Evolutionary conservation across 2,888 invertebrate genomes (phyloP), one percentile per base, ranked within the genome.

Genomic region (Phragmatobia fuliginosa): DNA sequence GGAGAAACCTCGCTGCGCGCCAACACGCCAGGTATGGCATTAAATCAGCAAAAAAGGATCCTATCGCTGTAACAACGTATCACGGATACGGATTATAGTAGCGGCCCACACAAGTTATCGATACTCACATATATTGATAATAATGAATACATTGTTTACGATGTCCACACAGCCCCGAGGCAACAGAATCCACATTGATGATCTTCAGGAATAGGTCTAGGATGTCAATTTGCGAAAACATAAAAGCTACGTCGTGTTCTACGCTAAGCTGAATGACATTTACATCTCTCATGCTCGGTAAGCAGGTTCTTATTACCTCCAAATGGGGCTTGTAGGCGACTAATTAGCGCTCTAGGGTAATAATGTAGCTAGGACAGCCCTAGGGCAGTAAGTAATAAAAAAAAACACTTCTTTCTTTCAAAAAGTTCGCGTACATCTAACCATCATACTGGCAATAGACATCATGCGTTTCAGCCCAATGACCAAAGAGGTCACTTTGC

Each of bases 21-120:
- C 96, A 96, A 95, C 97, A 93, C 90, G 97, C 97, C 94, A 97
- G 92, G 88, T 95, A 96, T 75, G 97, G 96, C 89, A 96, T 94
- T 93, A 97, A 93, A 92, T 97, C 97, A 91, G 96, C 94, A 89
- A 96, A 94, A 94, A 96, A 96, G 87, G 96, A 96, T 87, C 95
- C 88, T 87, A 97, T 83, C 88, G 97, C 97, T 97, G 97, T 88
- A 96, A 96, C 95, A 96, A 94, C 87, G 88, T 88, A 65, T 87
- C 89, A 86, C 74, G 81, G 79, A 83, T 78, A 81, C 80, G 80
- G 70, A 71, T 70, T 78, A 83, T 80, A 83, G 76, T 81, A 78
- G 71, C 73, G 67, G 65, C 71, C 66, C 70, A 67, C 67, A 69
- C 56, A 72, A 32, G 21, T 62, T 25, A 45, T 33, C 52, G 68